Conservation (phyloP, 2,888 invertebrate species). For the Dusona sp. region DNA sequence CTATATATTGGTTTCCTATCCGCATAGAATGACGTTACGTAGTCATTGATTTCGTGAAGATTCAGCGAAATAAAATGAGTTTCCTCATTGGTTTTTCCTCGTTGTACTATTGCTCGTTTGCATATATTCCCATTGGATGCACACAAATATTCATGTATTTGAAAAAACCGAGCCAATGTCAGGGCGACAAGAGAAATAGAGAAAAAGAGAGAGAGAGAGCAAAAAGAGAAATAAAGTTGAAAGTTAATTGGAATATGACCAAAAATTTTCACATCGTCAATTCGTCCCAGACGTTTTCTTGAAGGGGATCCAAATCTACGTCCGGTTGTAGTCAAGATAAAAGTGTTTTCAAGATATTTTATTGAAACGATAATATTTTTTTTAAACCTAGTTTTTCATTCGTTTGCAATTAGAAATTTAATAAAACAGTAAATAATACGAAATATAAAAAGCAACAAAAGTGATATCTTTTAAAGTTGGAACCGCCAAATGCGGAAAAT, state of each 20-base stretch:
- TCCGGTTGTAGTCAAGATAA: background rate
- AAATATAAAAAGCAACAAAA: background rate
- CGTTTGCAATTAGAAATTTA: background rate
- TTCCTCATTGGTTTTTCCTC: constrained; percentile 2
- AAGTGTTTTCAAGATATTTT: background rate
- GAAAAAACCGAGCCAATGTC: constrained; percentile 37
- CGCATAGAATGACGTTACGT: background rate
- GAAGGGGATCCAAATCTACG: constrained; percentile 32
- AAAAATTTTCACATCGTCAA: constrained; percentile 40
- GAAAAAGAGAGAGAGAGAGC: background rate
- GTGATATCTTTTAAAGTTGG: background rate
- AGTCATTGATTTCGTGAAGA: background rate
- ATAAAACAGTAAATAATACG: background rate
- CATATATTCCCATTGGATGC: background rate
- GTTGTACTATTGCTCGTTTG: background rate
- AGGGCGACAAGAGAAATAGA: background rate
- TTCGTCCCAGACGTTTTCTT: constrained; percentile 38
- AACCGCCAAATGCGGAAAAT: too few relatives aligned
- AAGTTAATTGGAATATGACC: constrained; percentile 58
- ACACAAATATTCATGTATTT: background rate
- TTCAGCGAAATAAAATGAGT: constrained; percentile 4
- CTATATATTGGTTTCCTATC: constrained; percentile 10
- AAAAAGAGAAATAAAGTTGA: background rate
- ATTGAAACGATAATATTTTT: background rate
- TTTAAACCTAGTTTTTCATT: background rate